Base-by-base conservation (phyloP, 2,888 invertebrate genomes). In the Tridacna crocea region DNA sequence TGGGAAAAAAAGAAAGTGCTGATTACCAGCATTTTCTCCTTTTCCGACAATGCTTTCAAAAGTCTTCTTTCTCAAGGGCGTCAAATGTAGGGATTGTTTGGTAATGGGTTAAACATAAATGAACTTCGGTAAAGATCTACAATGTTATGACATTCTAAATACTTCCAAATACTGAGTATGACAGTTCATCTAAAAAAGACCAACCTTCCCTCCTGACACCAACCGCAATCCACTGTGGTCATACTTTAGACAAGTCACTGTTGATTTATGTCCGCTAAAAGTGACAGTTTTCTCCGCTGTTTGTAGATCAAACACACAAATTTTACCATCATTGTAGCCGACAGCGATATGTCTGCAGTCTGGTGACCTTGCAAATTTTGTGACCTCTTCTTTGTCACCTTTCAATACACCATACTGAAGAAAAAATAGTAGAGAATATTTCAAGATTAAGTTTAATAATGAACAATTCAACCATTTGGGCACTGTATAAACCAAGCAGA, bases 251-350 rank as follows among this genome's bases (percentile, higher is more conserved):
- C 97, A 95, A 15, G 98, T 97, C 8, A 99, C 96, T 36, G 97
- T 97, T 46, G 97, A 96, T 93, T 95, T 97, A 95, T 99, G 99
- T 0, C 99, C 97, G 68, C 97, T 96, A 80, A 97, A 96, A 88
- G 97, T 97, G 27, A 96, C 92, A 10, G 96, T 95, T 79, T 96
- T 95, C 88, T 97, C 97, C 12, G 91, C 90, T 51, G 88, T 96
- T 70, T 95, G 95, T 46, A 99, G 94, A 94, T 98, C 97, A 94
- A 97, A 99, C 13, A 98, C 96, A 94, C 97, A 97, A 0, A 99
- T 96, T 63, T 96, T 96, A 0, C 99, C 99, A 95, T 99, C 98
- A 0, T 96, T 95, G 94, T 98, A 99, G 0, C 99, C 99, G 26
- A 97, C 97, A 19, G 99, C 98, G 89, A 99, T 95, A 88, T 97